Evolutionary conservation across 2,113 vertebrate species (phyloP).

Genomic region (Lipotes vexillifer): DNA sequence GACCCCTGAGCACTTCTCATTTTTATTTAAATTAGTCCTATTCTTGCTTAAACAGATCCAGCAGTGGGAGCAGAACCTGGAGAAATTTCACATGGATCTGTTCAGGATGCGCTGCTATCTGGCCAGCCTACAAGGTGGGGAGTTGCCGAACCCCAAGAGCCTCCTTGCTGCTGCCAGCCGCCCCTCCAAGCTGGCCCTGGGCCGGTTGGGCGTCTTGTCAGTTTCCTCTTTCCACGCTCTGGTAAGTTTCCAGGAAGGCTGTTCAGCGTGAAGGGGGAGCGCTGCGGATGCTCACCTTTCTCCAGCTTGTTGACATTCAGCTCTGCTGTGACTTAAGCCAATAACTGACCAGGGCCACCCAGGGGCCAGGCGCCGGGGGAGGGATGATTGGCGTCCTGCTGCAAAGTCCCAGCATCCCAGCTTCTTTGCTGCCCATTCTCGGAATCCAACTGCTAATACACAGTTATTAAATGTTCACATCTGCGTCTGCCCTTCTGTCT

Average conservation of each 20-base stretch:
- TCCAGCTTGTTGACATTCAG: accelerated
- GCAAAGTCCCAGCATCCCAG: accelerated
- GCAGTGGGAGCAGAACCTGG: conserved; percentile 99
- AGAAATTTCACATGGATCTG: conserved; percentile 96
- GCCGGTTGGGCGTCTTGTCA: conserved; percentile 94
- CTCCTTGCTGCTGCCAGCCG: conserved; percentile 93
- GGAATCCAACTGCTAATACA: too few relatives aligned
- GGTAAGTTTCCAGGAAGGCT: conserved; percentile 81
- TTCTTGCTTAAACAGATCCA: conserved; percentile 87
- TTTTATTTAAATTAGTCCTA: conserved; percentile 42
- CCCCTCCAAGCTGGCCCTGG: conserved; percentile 91
- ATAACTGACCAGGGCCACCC: background rate
- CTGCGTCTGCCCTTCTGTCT: background rate
- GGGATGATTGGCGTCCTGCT: accelerated
- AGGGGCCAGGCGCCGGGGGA: accelerated
- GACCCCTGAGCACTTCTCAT: background rate
- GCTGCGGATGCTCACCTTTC: accelerated
- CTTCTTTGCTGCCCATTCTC: background rate
- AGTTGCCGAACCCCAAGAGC: conserved; percentile 96
- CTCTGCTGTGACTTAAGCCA: too few relatives aligned
- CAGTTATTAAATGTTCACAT: accelerated
- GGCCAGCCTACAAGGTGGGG: conserved; percentile 94
- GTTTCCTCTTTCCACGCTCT: conserved; percentile 97
- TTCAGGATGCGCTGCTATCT: conserved; percentile 97
- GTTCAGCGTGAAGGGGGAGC: accelerated